A percentile compares a stretch with the other conserved stretches of the same genome.
phyloP scores from a whole-genome alignment of 2,113 vertebrate species.

The Tupaia chinensis region DNA sequence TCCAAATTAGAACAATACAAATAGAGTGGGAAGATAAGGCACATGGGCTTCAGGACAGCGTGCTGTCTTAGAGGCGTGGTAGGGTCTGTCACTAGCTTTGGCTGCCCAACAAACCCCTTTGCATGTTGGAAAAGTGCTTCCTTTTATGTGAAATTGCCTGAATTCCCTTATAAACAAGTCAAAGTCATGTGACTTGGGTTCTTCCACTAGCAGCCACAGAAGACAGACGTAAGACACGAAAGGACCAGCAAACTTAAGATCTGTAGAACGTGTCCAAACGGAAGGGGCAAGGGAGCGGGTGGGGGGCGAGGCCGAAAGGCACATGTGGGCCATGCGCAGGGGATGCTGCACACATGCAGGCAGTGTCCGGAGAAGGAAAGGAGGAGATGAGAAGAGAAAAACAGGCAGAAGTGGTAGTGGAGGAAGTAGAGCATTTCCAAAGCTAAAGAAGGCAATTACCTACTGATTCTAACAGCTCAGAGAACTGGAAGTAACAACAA shows the following conservation, averaged over 20 bases:
- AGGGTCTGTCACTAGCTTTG: background rate
- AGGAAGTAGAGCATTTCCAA: background rate
- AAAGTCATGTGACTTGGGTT: background rate
- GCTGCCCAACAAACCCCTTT: background rate
- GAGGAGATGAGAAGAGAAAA: background rate
- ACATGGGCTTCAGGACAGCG: background rate
- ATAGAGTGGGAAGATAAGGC: background rate
- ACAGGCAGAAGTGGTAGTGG: background rate
- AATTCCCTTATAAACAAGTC: background rate
- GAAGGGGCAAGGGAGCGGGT: background rate
- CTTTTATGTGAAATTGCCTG: background rate
- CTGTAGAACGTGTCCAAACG: background rate
- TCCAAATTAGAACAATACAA: background rate
- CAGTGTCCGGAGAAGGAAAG: no score
- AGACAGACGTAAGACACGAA: background rate
- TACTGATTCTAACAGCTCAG: background rate
- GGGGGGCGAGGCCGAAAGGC: background rate
- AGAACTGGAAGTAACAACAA: background rate
- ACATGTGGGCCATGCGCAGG: background rate
- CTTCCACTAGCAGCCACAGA: background rate
- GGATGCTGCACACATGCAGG: background rate
- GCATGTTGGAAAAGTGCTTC: background rate
- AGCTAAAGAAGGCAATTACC: background rate
- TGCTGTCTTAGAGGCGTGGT: rapidly evolving
- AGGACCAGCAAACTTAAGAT: background rate